These are phyloP conservation scores for Heterodera carotae DNA, from an alignment of 1,140 invertebrate species.

Conservation along the genomic window DNA sequence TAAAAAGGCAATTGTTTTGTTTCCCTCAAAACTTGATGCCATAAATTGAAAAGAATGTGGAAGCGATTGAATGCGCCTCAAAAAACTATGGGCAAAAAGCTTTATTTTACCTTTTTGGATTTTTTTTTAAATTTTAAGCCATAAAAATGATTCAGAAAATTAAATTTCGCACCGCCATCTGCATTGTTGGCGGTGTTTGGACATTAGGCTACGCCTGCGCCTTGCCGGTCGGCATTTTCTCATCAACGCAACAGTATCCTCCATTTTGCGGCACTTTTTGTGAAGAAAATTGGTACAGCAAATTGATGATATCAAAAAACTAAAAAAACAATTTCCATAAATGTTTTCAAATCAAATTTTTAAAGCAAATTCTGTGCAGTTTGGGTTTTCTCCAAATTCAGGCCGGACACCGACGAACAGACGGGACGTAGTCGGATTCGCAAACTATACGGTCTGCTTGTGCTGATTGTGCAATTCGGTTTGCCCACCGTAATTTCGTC, in stretches of 20 bases:
- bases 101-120: no score
- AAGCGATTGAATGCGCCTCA: no score
- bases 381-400: conserved; percentile 33
- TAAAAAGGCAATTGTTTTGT: no score
- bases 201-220: conserved; percentile 59
- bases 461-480: conserved; percentile 61
- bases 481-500: conserved; percentile 60
- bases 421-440: conserved; percentile 47
- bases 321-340: background rate
- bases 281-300: conserved; percentile 57
- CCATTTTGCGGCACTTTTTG: conserved; percentile 63
- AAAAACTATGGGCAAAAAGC: no score
- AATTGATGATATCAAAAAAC: no score
- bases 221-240: conserved; percentile 62
- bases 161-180: conserved; percentile 53
- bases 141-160: conserved; percentile 54
- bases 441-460: conserved; percentile 57
- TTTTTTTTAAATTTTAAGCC: conserved; percentile 10
- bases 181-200: conserved; percentile 60
- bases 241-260: conserved; percentile 42
- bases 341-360: conserved; percentile 25
- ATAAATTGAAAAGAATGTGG: no score
- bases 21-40: no score
- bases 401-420: conserved; percentile 55
- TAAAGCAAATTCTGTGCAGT: background rate